Percentiles rank a stretch among this genome's conserved stretches.
phyloP scores from a whole-genome alignment of 1,140 invertebrate genomes.

The Polyergus mexicanus region DNA sequence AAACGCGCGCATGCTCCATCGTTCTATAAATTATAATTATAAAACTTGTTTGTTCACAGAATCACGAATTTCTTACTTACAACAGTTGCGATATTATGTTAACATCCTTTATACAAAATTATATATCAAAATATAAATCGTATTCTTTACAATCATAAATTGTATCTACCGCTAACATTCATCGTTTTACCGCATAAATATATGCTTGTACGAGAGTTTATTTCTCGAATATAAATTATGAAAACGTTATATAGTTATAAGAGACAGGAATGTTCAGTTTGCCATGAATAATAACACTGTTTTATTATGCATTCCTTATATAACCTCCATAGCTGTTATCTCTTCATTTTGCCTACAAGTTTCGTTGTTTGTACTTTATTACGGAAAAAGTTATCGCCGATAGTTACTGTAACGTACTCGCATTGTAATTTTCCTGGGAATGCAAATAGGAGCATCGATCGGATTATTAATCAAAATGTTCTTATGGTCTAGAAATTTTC shows the following conservation, averaged over 20 bases:
- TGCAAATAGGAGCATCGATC: constrained; percentile 7
- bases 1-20: no score
- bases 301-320: constrained; percentile 32
- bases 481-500: not conserved
- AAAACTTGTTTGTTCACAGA: no score
- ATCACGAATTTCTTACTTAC: no score
- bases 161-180: not conserved
- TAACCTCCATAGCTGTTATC: constrained; percentile 36
- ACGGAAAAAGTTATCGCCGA: constrained; percentile 29
- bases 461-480: constrained; percentile 1
- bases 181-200: not conserved
- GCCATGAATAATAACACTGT: constrained; percentile 26
- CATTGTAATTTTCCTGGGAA: constrained; percentile 6
- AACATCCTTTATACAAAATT: no score
- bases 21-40: no score
- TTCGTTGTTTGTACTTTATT: constrained; percentile 27
- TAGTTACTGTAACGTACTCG: not conserved
- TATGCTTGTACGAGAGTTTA: not conserved
- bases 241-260: constrained; percentile 32
- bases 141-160: not conserved
- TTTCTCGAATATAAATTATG: constrained; percentile 32
- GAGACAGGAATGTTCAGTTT: constrained; percentile 8
- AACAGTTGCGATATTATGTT: no score
- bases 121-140: not conserved
- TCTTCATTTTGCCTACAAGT: constrained; percentile 41